Evolutionary conservation across 2,888 invertebrate species (phyloP), one percentile per base, ranked within the genome.

Genomic region (Penaeus monodon): DNA sequence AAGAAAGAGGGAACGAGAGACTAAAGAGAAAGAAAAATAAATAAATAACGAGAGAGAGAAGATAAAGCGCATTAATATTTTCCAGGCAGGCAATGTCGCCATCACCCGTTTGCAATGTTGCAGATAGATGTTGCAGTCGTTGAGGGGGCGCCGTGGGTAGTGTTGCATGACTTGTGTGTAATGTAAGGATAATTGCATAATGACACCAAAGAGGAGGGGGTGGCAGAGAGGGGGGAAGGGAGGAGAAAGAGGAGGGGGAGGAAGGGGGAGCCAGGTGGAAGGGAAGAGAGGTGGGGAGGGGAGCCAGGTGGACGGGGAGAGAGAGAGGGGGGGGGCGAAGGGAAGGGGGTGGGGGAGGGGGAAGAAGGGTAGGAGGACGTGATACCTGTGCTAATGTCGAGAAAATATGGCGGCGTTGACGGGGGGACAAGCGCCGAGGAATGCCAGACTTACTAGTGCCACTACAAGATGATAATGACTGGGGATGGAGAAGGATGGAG

Each of bases 41-140:
- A 44, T 33, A 81, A 29, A 64, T 10, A n/a, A 29, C 66, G 33
- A 38, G 65, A 80, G 33, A 65, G 80, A 80, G 33, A 65, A 65
- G 38, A 38, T 64, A 29, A 64, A 64, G 27, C 7, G 38, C 57
- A 57, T 17, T 57, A 57, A 57, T 57, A 57, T 17, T 57, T 20
- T 57, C 17, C 14, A 57, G 57, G 57, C 57, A 57, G 57, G 57
- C 57, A 57, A 57, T 57, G 57, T 57, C 57, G 57, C 57, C 57
- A 57, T 57, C 57, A 57, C 57, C 17, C 57, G 57, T 57, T 17
- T 57, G 57, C 57, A 57, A 57, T 57, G 57, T 57, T 57, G 57
- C 57, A 57, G 57, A 57, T 57, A 57, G 14, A 57, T 57, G 57
- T 57, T 57, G 57, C 57, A 57, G 57, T 57, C 57, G 57, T 57